Evolutionary conservation across 2,888 invertebrate species (phyloP).

Genomic region (Euclidia mi): DNA sequence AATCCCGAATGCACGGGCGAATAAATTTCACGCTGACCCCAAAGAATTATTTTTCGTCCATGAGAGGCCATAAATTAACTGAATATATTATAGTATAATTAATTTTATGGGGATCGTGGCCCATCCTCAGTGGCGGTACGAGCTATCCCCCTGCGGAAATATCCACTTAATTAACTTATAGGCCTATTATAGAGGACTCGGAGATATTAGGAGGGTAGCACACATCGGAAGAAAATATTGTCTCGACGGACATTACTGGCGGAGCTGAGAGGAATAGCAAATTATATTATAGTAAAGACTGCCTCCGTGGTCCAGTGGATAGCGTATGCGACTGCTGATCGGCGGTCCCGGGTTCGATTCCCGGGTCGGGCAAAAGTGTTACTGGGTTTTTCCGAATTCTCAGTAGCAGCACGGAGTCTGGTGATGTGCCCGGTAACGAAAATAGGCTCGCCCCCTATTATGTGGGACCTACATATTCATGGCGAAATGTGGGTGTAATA

Average conservation of each 20-base stretch:
- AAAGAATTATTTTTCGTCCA: constrained; percentile 21
- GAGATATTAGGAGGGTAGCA: constrained; percentile 48
- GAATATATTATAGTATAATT: constrained; percentile 62
- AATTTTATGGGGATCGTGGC: constrained; percentile 58
- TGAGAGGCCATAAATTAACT: constrained; percentile 54
- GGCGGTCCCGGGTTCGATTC: too few species aligned
- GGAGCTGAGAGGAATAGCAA: constrained; percentile 37
- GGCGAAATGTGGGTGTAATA: too few species aligned
- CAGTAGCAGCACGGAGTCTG: too few species aligned
- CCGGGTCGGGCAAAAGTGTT: too few species aligned
- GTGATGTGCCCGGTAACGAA: too few species aligned
- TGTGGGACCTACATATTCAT: too few species aligned
- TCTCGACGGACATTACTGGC: constrained; percentile 29
- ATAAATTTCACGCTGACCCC: constrained; percentile 33
- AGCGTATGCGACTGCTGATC: too few species aligned
- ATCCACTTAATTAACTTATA: constrained; percentile 76
- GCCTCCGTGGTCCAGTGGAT: too few species aligned
- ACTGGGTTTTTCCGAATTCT: too few species aligned
- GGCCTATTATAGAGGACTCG: constrained; percentile 64
- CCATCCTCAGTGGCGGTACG: constrained; percentile 41
- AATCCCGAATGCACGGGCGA: constrained; percentile 18
- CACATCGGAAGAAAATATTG: constrained; percentile 31
- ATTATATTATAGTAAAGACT: constrained; percentile 1
- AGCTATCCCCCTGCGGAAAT: constrained; percentile 60
- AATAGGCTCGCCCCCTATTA: too few species aligned